These are phyloP conservation scores for Castor canadensis DNA, from an alignment of 2,113 vertebrate genomes.

Conservation along the genomic window DNA sequence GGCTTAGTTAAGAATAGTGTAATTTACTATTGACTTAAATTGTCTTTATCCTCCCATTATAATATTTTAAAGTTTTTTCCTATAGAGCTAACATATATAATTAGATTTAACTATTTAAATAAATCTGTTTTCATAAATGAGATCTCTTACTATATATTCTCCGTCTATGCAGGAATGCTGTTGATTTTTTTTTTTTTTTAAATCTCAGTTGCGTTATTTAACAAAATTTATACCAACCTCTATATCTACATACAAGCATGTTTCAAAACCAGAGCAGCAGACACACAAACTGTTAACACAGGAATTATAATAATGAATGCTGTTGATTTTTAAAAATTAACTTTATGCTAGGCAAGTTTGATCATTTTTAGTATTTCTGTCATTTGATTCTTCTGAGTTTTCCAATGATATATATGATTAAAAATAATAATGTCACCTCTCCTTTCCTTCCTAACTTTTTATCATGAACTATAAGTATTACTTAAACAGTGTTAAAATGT, in stretches of 20 bases:
- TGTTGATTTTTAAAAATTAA: background rate
- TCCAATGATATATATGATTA: background rate
- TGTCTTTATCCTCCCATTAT: background rate
- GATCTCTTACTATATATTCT: background rate
- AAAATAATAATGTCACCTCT: conserved; percentile 8
- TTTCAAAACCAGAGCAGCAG: conserved; percentile 71
- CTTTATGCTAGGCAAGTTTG: background rate
- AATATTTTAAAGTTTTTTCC: background rate
- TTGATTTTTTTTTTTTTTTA: background rate
- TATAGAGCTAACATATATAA: background rate
- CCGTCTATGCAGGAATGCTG: background rate
- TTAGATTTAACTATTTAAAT: conserved; percentile 1
- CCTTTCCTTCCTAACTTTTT: background rate
- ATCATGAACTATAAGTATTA: background rate
- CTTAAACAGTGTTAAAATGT: conserved; percentile 37
- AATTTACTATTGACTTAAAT: background rate
- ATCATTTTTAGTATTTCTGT: conserved; percentile 6
- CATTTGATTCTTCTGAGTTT: conserved; percentile 17
- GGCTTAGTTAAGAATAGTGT: background rate
- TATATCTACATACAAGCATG: conserved; percentile 57
- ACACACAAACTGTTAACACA: conserved; percentile 48
- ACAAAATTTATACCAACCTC: conserved; percentile 65
- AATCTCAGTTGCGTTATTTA: conserved; percentile 70
- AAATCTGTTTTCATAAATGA: background rate
- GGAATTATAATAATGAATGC: conserved; percentile 32